Conservation (phyloP, 2,113 vertebrate species). For the Sturnus vulgaris region DNA sequence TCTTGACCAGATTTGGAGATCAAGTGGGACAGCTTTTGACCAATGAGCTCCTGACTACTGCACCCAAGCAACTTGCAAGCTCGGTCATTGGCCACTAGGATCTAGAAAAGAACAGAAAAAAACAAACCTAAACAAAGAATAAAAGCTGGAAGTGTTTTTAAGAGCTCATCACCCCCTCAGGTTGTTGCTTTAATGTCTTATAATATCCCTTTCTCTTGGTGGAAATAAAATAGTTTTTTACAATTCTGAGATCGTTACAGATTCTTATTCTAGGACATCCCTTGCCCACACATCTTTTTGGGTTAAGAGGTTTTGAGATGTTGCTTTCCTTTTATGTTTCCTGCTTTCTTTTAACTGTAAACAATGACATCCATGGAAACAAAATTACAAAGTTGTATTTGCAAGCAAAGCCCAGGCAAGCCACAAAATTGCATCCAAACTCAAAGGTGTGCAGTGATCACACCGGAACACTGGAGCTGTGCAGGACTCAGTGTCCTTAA, state of each 20-base stretch:
- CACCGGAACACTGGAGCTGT: not conserved
- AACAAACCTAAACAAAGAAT: not conserved
- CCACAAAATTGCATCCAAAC: not conserved
- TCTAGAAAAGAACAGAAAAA: slow-evolving; percentile 66
- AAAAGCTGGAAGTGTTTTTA: not conserved
- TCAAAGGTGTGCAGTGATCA: not conserved
- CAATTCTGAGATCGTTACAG: not conserved
- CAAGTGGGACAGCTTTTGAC: slow-evolving; percentile 76
- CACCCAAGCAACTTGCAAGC: slow-evolving; percentile 85
- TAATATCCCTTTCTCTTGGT: not conserved
- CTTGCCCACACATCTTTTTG: not conserved
- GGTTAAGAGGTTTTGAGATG: not conserved
- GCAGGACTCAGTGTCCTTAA: not conserved
- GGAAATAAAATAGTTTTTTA: not conserved
- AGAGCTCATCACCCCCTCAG: not conserved
- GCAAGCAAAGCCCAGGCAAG: not conserved
- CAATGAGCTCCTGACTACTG: slow-evolving; percentile 77
- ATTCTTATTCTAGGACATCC: not conserved
- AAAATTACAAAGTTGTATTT: not conserved
- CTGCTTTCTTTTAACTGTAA: not conserved
- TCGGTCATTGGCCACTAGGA: slow-evolving; percentile 85
- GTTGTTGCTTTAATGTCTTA: not conserved
- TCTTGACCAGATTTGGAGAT: slow-evolving; percentile 79
- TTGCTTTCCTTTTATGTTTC: not conserved
- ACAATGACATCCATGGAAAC: not conserved